phyloP scores from a whole-genome alignment of 2,888 invertebrate genomes.

The Drosophila barbarae region DNA sequence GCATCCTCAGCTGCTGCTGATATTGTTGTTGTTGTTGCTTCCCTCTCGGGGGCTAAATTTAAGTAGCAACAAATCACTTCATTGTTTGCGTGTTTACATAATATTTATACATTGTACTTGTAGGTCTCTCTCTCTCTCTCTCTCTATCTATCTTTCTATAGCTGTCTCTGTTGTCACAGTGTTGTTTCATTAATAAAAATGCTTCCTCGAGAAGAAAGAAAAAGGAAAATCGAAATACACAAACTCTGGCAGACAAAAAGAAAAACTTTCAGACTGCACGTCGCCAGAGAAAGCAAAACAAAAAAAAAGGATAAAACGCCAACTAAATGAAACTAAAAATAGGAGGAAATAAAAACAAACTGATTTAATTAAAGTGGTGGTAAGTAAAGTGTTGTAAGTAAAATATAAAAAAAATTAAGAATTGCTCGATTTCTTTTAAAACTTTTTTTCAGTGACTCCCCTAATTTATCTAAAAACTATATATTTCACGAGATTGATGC shows the following conservation, averaged over 20 bases:
- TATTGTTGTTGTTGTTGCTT: constrained; percentile 33
- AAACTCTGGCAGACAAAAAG: constrained; percentile 44
- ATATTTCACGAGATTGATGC: not conserved
- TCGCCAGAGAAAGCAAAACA: constrained; percentile 38
- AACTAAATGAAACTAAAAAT: not conserved
- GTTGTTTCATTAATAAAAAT: constrained; percentile 70
- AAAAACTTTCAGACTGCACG: constrained; percentile 66
- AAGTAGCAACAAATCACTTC: constrained; percentile 76
- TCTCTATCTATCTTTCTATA: not conserved
- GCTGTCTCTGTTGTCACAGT: constrained; percentile 47
- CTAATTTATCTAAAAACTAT: not conserved
- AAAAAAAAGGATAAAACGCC: not conserved
- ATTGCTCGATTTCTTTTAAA: not conserved
- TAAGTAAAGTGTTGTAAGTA: too few species aligned
- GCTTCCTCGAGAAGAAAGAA: constrained; percentile 36
- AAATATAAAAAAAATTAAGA: not conserved
- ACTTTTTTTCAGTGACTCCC: not conserved
- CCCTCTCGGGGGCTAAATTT: constrained; percentile 63
- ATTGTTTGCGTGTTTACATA: constrained; percentile 75
- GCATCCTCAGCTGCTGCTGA: not conserved
- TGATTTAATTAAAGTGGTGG: constrained; percentile 12
- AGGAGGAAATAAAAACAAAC: not conserved
- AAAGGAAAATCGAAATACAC: constrained; percentile 24
- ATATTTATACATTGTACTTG: constrained; percentile 70
- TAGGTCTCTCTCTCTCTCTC: constrained; percentile 13